Evolutionary conservation across 2,113 vertebrate species (phyloP).

Genomic region (Plestiodon gilberti): DNA sequence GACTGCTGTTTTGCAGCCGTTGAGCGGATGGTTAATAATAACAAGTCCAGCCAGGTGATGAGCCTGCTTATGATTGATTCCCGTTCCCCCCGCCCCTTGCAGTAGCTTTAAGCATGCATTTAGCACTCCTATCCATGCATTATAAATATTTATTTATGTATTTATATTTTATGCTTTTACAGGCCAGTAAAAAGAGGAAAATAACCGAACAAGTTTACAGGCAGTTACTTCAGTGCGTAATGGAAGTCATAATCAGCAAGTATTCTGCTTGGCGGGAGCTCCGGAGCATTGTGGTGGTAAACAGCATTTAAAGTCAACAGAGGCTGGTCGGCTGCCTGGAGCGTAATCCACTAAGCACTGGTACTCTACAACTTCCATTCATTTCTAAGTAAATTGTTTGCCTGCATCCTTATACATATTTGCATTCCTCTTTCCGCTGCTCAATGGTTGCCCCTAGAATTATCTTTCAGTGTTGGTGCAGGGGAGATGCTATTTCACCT

Average conservation of each 20-base stretch:
- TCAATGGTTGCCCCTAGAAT: background rate
- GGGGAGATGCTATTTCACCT: background rate
- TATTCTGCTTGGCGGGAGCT: constrained; percentile 42
- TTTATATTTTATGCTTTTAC: constrained; percentile 70
- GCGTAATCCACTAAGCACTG: background rate
- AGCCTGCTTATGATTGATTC: constrained; percentile 50
- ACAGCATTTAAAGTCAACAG: constrained; percentile 34
- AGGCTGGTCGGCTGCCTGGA: constrained; percentile 7
- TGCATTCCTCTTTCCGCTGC: background rate
- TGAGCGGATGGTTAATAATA: constrained; percentile 39
- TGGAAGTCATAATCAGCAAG: constrained; percentile 62
- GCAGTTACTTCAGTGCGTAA: constrained; percentile 67
- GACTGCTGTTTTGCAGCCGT: background rate
- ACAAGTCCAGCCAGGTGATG: constrained; percentile 43
- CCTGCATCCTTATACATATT: background rate
- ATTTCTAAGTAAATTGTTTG: constrained; percentile 4
- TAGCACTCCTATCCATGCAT: constrained; percentile 59
- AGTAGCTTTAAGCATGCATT: constrained; percentile 24
- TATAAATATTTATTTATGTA: constrained; percentile 74
- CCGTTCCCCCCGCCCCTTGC: constrained; percentile 33
- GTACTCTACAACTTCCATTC: background rate
- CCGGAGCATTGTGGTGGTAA: constrained; percentile 21
- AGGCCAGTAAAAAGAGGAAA: constrained; percentile 62
- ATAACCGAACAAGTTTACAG: constrained; percentile 67
- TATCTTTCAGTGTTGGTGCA: background rate